These are phyloP conservation scores for Brachyhypopomus gauderio DNA, from an alignment of 2,113 vertebrate species.

Conservation along the genomic window DNA sequence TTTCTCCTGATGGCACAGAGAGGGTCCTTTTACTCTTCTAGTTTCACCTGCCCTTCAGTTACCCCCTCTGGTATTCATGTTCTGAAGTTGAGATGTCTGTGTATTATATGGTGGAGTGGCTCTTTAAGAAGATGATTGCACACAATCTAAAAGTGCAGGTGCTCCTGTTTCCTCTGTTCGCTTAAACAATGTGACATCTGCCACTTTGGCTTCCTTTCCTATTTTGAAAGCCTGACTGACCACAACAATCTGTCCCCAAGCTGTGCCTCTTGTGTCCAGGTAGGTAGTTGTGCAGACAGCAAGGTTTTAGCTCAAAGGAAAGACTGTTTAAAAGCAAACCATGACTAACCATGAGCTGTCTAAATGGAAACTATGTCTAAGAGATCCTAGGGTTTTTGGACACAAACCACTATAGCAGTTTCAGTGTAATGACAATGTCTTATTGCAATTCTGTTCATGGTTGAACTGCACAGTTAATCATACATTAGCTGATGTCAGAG, in stretches of 20 bases:
- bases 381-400: background rate
- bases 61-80: slow-evolving; percentile 39
- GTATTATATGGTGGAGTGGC: slow-evolving; percentile 45
- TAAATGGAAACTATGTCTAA: background rate
- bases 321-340: background rate
- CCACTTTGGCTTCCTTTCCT: slow-evolving; percentile 30
- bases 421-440: background rate
- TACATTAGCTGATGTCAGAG: background rate
- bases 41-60: slow-evolving; percentile 48
- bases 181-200: slow-evolving; percentile 37
- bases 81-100: slow-evolving; percentile 57
- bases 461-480: background rate
- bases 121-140: slow-evolving; percentile 55
- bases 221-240: slow-evolving; percentile 44
- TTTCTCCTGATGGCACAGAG: slow-evolving; percentile 64
- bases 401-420: background rate
- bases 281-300: slow-evolving; percentile 14
- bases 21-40: slow-evolving; percentile 50
- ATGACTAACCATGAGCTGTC: background rate
- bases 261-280: slow-evolving; percentile 41
- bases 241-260: slow-evolving; percentile 45
- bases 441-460: background rate
- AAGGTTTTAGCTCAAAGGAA: background rate
- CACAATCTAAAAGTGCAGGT: slow-evolving; percentile 47
- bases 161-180: slow-evolving; percentile 37